Evolutionary conservation across 2,797 vertebrate species (phyloP).

Genomic region (Prionace glauca): DNA sequence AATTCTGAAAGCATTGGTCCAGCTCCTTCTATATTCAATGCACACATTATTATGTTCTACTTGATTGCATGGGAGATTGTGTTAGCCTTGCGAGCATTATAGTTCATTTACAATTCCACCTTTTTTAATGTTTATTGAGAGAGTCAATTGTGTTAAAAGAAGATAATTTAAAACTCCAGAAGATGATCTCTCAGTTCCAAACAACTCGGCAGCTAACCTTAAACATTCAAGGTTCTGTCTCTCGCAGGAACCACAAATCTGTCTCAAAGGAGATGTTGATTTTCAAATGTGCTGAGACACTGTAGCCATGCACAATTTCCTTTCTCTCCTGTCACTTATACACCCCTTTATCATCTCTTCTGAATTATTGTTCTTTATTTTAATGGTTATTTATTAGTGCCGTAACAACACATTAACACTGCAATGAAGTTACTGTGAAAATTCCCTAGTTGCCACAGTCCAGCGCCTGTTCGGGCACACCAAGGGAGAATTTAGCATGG

Average conservation of each 20-base stretch:
- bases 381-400: too few species aligned
- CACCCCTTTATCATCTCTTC: not conserved
- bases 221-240: not conserved
- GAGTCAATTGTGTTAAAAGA: not conserved
- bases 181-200: not conserved
- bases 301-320: not conserved
- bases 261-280: not conserved
- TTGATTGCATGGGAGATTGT: not conserved
- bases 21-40: not conserved
- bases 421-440: too few species aligned
- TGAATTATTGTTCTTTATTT: not conserved
- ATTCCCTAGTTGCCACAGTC: too few species aligned
- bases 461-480: too few species aligned
- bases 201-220: not conserved
- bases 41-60: not conserved
- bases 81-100: not conserved
- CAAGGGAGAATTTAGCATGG: too few species aligned
- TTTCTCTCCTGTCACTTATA: not conserved
- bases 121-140: slow-evolving; percentile 2
- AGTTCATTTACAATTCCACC: slow-evolving; percentile 26
- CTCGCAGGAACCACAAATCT: not conserved
- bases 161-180: slow-evolving; percentile 6
- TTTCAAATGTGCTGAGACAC: not conserved
- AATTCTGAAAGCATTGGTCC: not conserved
- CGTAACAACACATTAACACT: too few species aligned